Evolutionary conservation across 2,797 vertebrate genomes (phyloP).

Genomic region (Scolopax rusticola): DNA sequence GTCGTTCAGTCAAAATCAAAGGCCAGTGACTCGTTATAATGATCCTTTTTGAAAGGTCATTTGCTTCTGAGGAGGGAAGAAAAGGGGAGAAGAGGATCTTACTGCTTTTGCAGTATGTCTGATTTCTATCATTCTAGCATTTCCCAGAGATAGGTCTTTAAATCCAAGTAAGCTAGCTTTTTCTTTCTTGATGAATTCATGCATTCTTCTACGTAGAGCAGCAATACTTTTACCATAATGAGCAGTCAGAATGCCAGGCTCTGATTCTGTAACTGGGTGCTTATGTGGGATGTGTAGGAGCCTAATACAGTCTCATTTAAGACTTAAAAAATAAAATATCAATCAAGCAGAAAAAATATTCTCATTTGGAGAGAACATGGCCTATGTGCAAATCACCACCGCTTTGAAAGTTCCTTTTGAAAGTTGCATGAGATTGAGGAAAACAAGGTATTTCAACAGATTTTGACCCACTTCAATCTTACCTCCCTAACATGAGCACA

Average conservation of each 20-base stretch:
- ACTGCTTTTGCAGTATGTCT: background rate
- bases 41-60: background rate
- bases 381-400: background rate
- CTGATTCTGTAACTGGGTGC: background rate
- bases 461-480: background rate
- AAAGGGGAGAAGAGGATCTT: background rate
- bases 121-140: background rate
- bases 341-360: background rate
- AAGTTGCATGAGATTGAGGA: background rate
- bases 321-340: background rate
- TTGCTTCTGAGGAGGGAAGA: background rate
- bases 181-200: background rate
- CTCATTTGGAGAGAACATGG: background rate
- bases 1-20: background rate
- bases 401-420: background rate
- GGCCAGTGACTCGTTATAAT: background rate
- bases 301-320: background rate
- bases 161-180: background rate
- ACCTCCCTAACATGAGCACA: background rate
- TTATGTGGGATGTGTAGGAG: background rate
- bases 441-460: background rate
- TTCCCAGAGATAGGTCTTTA: background rate
- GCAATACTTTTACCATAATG: background rate
- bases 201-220: accelerated
- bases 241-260: background rate